Evolutionary conservation across 2,888 invertebrate species (phyloP), one percentile per base, ranked within the genome.

Genomic region (Caenorhabditis auriculariae): DNA sequence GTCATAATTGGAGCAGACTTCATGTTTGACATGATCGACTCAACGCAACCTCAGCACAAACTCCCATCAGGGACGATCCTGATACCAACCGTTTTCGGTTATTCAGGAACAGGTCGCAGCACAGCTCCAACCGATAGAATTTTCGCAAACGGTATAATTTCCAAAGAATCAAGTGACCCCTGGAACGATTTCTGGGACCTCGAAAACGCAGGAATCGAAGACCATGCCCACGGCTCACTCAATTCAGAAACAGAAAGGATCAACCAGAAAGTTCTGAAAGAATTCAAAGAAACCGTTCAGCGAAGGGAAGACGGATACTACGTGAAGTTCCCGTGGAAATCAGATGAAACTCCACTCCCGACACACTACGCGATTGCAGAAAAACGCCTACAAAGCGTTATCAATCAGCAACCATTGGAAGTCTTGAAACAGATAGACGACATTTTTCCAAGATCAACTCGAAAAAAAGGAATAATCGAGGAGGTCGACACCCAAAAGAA

Each of bases 381-480:
- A 21, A 41, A 26, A 7, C 15, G 49, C 2, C 41, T 49, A 6
- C 3, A 15, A 7, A 28, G 15, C 12, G 41, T 41, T 1, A 24
- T 15, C 3, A 15, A 12, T 29, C 9, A 38, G 4, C 39, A 9
- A 2, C 29, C 27, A 7, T 12, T 32, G 4, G 41, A 43, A 27
- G 32, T 47, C 1, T 35, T 27, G 23, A 23, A 45, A 39, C 4
- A 35, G 23, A 44, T 49, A 17, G 9, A 26, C 23, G 43, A 42
- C 1, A 47, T n/a, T 48, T 2, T 45, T 60, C 28, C 9, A 46
- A 7, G 41, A 56, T 7, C 61, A 61, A 38, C 15, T 55, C 5
- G 28, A 43, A n/a, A 21, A n/a, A 17, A 4, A 2, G 64, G 39
- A 6, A 65, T 66, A 12, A 49, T 60, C n/a, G 64, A 69, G 41